phyloP scores from a whole-genome alignment of 2,113 vertebrate genomes.

The Cranoglanis bouderius region DNA sequence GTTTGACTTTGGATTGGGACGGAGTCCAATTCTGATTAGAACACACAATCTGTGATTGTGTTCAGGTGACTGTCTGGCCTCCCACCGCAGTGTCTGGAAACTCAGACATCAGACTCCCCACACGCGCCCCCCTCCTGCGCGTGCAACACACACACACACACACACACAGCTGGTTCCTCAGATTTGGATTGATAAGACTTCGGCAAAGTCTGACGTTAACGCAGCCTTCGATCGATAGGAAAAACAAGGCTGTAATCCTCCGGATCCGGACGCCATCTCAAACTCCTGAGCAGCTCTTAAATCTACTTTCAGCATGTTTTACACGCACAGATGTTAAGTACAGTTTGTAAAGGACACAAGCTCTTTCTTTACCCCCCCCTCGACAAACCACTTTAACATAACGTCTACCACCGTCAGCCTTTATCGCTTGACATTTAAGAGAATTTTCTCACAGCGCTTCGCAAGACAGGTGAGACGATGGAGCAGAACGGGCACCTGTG shows the following conservation, averaged over 20 bases:
- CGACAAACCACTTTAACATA: conserved; percentile 22
- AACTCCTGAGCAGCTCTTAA: conserved; percentile 52
- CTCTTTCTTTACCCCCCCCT: conserved; percentile 41
- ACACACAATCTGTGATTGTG: conserved; percentile 72
- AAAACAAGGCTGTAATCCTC: conserved; percentile 53
- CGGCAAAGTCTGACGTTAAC: conserved; percentile 55
- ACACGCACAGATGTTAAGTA: conserved; percentile 44
- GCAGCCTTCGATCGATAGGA: conserved; percentile 55
- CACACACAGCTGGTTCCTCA: conserved; percentile 49
- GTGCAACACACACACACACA: conserved; percentile 14
- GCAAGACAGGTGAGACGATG: conserved; percentile 22
- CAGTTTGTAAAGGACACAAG: conserved; percentile 37
- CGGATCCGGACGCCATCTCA: conserved; percentile 44
- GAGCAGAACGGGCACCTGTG: background rate
- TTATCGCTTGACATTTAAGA: conserved; percentile 45
- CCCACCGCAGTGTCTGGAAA: conserved; percentile 68
- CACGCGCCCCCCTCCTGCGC: conserved; percentile 47
- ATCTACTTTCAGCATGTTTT: conserved; percentile 64
- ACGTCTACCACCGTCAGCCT: conserved; percentile 1
- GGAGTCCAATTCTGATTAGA: conserved; percentile 35
- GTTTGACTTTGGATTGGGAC: conserved; percentile 70
- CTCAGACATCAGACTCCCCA: conserved; percentile 67
- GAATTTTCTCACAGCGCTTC: background rate
- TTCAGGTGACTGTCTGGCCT: conserved; percentile 86
- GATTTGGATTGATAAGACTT: conserved; percentile 57